A percentile compares a stretch with the other conserved stretches of the same genome.
Evolutionary conservation across 1,140 invertebrate genomes (phyloP).

Genomic region (Drosophila bocki): DNA sequence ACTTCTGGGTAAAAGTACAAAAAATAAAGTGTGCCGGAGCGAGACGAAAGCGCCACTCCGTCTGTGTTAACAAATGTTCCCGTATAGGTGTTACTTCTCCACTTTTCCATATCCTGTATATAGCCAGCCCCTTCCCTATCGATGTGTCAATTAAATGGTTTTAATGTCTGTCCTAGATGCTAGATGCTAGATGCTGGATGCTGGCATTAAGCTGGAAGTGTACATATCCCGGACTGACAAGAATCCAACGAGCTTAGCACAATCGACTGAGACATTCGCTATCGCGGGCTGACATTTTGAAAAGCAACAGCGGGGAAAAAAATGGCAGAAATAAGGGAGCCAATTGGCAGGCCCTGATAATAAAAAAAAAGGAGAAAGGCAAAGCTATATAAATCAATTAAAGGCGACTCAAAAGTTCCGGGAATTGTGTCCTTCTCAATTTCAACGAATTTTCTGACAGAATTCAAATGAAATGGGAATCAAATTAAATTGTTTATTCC

Average conservation of each 20-base stretch:
- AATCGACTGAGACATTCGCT: constrained; percentile 29
- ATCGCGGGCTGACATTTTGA: constrained; percentile 35
- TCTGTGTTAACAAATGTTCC: constrained; percentile 37
- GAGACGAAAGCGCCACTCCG: constrained; percentile 21
- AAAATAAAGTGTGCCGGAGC: constrained; percentile 8
- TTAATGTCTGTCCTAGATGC: constrained; percentile 60
- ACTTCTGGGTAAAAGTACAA: constrained; percentile 22
- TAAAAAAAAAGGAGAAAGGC: constrained; percentile 4
- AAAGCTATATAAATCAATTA: constrained; percentile 41
- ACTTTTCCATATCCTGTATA: constrained; percentile 22
- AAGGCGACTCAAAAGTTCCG: constrained; percentile 4
- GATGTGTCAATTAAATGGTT: constrained; percentile 79
- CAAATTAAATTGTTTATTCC: background rate
- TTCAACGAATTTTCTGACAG: background rate
- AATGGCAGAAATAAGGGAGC: constrained; percentile 6
- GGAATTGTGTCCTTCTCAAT: background rate
- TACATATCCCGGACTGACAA: constrained; percentile 46
- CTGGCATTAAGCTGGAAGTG: constrained; percentile 52
- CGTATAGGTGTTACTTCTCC: constrained; percentile 24
- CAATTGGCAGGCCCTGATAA: constrained; percentile 19
- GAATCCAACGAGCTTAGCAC: constrained; percentile 45
- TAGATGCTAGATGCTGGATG: constrained; percentile 23
- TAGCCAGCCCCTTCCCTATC: constrained; percentile 25
- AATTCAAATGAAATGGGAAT: background rate
- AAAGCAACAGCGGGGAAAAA: background rate